A percentile compares a stretch with the other conserved stretches of the same genome.
Evolutionary conservation across 2,113 vertebrate species (phyloP).

Genomic region (Clupea harengus): DNA sequence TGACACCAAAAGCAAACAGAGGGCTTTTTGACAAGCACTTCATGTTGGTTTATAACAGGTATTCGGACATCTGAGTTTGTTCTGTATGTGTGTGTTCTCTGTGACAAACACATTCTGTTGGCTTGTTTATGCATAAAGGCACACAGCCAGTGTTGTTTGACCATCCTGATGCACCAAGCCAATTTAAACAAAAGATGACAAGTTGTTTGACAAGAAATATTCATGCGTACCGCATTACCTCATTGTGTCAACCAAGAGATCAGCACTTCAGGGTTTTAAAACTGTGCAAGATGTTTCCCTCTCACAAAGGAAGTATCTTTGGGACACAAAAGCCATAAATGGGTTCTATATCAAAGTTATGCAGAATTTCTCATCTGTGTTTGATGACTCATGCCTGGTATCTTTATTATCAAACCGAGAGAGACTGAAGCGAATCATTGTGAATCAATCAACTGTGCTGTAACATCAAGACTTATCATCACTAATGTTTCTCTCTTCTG

Average conservation of each 20-base stretch:
- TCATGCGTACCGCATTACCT: background rate
- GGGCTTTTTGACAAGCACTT: background rate
- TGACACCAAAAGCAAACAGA: background rate
- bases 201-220: background rate
- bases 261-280: background rate
- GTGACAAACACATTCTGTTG: slow-evolving; percentile 15
- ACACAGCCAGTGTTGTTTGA: slow-evolving; percentile 31
- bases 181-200: slow-evolving; percentile 43
- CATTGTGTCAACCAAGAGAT: background rate
- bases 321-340: background rate
- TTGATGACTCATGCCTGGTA: no score
- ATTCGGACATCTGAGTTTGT: background rate
- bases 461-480: background rate
- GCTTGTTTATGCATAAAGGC: slow-evolving; percentile 15
- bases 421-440: no score
- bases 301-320: background rate
- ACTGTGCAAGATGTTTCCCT: background rate
- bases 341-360: background rate
- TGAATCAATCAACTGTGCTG: background rate
- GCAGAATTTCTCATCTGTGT: background rate
- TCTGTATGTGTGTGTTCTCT: slow-evolving; percentile 9
- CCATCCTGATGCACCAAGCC: slow-evolving; percentile 18
- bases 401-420: no score
- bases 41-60: slow-evolving; percentile 9
- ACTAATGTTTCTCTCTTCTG: background rate